These are phyloP conservation scores for Scaptodrosophila latifasciaeformis DNA, from an alignment of 2,888 invertebrate genomes.

Conservation along the genomic window DNA sequence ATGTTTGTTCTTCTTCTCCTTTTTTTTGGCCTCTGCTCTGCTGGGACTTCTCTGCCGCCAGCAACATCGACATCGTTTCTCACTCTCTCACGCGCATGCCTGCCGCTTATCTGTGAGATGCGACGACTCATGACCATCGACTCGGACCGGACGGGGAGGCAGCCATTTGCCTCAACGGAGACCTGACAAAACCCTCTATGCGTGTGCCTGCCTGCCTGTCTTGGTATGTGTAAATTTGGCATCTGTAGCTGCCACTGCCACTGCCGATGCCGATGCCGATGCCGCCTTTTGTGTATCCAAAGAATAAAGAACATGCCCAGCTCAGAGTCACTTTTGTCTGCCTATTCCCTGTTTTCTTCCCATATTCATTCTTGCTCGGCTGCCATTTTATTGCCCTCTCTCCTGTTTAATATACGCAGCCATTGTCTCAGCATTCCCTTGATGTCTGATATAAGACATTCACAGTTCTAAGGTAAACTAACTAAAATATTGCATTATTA, in stretches of 20 bases:
- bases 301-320: too few relatives aligned
- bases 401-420: slow-evolving; percentile 21
- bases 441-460: too few relatives aligned
- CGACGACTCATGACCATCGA: too few relatives aligned
- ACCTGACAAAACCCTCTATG: too few relatives aligned
- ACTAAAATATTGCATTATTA: slow-evolving; percentile 3
- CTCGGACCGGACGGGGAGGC: too few relatives aligned
- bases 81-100: slow-evolving; percentile 28
- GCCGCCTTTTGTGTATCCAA: not conserved
- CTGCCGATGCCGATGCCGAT: slow-evolving; percentile 10
- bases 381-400: slow-evolving; percentile 57
- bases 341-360: slow-evolving; percentile 17
- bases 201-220: slow-evolving; percentile 27
- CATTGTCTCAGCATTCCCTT: slow-evolving; percentile 35
- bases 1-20: too few relatives aligned
- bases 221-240: too few relatives aligned
- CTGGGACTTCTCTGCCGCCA: too few relatives aligned
- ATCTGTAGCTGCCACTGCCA: slow-evolving; percentile 47
- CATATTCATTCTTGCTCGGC: slow-evolving; percentile 50
- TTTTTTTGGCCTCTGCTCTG: too few relatives aligned
- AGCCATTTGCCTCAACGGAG: slow-evolving; percentile 1
- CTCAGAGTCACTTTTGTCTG: too few relatives aligned
- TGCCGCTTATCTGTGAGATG: slow-evolving; percentile 17
- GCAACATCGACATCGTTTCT: slow-evolving; percentile 6
- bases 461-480: too few relatives aligned